Evolutionary conservation across 1,140 invertebrate genomes (phyloP).

Genomic region (Phortica variegata): DNA sequence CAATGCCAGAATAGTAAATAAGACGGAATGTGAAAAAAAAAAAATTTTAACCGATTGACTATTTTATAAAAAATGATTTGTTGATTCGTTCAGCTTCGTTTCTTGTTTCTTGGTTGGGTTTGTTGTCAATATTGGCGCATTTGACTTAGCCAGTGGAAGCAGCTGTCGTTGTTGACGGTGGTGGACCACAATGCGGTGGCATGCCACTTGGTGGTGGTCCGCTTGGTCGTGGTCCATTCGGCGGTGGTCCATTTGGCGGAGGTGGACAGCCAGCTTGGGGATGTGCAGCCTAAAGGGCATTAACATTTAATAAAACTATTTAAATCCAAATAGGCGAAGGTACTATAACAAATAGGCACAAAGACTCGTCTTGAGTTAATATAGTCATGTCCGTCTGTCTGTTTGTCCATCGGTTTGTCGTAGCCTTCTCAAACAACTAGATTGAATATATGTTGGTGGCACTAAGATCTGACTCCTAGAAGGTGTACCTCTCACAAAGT

Average conservation of each 20-base stretch:
- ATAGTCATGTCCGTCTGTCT: no score
- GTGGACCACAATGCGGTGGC: constrained; percentile 13
- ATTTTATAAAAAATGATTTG: constrained; percentile 1
- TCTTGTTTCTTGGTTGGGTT: not conserved
- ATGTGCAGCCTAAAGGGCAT: no score
- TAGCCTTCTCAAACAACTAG: no score
- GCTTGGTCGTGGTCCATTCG: constrained; percentile 29
- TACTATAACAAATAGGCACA: no score
- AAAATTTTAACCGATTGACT: not conserved
- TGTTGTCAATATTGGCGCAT: not conserved
- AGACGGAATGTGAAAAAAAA: not conserved
- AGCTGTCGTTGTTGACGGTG: constrained; percentile 26
- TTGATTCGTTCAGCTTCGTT: not conserved
- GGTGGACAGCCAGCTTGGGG: constrained; percentile 31
- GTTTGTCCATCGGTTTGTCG: no score
- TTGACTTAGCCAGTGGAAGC: constrained; percentile 20
- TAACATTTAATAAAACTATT: no score
- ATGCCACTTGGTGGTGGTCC: constrained; percentile 29
- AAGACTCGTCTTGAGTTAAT: no score
- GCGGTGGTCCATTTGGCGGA: constrained; percentile 28
- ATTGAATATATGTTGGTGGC: no score
- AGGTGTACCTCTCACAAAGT: no score
- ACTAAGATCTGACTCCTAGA: no score
- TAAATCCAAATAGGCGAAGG: no score
- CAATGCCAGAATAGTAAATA: constrained; percentile 14